phyloP scores from a whole-genome alignment of 2,113 vertebrate species.

The Phrynosoma platyrhinos region DNA sequence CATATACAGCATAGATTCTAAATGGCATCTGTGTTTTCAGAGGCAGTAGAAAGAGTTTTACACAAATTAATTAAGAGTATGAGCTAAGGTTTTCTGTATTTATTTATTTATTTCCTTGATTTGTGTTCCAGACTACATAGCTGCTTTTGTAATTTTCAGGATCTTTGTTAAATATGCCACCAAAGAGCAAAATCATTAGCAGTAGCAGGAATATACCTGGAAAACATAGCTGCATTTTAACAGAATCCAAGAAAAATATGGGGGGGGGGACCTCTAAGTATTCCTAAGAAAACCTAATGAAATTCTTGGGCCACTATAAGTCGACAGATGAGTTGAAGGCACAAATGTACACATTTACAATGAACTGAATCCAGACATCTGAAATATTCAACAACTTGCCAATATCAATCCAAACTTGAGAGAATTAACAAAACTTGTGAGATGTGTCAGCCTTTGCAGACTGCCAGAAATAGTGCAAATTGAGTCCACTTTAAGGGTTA shows the following conservation, averaged over 20 bases:
- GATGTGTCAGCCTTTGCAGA: too few relatives aligned
- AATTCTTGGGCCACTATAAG: too few relatives aligned
- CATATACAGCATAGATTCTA: not conserved
- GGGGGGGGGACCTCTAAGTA: not conserved
- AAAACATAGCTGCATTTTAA: not conserved
- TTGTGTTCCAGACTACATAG: not conserved
- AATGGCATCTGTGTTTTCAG: not conserved
- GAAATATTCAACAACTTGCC: not conserved
- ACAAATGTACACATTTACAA: not conserved
- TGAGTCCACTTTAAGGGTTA: too few relatives aligned
- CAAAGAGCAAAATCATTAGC: not conserved
- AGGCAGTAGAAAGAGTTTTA: not conserved
- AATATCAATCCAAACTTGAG: not conserved
- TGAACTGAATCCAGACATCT: not conserved
- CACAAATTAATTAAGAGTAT: not conserved
- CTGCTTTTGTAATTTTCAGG: not conserved
- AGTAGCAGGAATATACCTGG: not conserved
- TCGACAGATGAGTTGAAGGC: too few relatives aligned
- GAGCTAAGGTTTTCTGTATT: not conserved
- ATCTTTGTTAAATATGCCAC: not conserved
- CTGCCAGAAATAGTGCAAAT: too few relatives aligned
- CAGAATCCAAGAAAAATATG: conserved; percentile 6
- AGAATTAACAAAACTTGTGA: not conserved
- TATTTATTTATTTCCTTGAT: not conserved
- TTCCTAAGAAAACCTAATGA: too few relatives aligned